A percentile compares a stretch with the other conserved stretches of the same genome.
Evolutionary conservation across 2,888 invertebrate genomes (phyloP).

Genomic region (Andrena trimmerana): DNA sequence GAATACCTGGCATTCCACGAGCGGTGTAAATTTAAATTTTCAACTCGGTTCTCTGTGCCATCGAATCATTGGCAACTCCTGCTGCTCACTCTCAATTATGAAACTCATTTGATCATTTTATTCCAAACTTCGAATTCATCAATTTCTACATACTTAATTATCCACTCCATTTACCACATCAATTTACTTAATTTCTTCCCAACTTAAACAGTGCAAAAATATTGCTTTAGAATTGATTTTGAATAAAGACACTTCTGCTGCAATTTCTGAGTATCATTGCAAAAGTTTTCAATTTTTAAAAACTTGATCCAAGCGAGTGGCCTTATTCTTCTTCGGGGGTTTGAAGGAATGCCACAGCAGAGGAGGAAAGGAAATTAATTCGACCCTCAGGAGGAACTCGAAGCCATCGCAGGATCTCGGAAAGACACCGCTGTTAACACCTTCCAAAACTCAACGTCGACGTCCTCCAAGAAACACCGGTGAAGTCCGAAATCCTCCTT

Average conservation of each 20-base stretch:
- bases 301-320: background rate
- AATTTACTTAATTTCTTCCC: too few species aligned
- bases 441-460: constrained; percentile 21
- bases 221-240: background rate
- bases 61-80: background rate
- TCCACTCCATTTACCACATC: too few species aligned
- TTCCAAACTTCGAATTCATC: too few species aligned
- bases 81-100: background rate
- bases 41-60: background rate
- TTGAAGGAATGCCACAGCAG: too few species aligned
- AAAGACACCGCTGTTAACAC: constrained; percentile 36
- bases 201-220: too few species aligned
- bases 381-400: background rate
- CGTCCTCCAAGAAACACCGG: constrained; percentile 5
- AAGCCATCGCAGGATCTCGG: constrained; percentile 6
- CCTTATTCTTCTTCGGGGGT: background rate
- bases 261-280: background rate
- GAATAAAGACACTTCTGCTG: background rate
- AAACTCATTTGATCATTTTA: background rate
- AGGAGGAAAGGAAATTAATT: constrained; percentile 17
- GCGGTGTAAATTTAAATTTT: background rate
- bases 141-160: too few species aligned
- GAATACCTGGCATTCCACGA: background rate
- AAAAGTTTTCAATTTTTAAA: background rate
- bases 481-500: constrained; percentile 36